These are phyloP conservation scores for Crenuchus spilurus DNA, from an alignment of 2,797 vertebrate species.

Conservation along the genomic window DNA sequence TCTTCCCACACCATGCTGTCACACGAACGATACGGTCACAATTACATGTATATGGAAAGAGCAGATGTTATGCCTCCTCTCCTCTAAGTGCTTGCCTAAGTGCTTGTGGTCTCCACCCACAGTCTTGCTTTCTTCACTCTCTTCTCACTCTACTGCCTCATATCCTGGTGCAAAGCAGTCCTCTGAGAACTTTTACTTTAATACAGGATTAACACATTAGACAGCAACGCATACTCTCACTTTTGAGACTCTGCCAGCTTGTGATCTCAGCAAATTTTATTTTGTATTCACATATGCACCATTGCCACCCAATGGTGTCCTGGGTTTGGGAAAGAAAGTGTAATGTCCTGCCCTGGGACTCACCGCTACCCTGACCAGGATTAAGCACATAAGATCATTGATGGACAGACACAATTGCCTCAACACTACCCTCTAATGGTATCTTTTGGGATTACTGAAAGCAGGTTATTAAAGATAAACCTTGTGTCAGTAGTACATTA, in stretches of 20 bases:
- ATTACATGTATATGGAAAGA: slow-evolving; percentile 66
- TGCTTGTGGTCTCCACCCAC: slow-evolving; percentile 58
- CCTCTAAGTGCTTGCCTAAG: slow-evolving; percentile 56
- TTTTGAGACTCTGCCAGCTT: slow-evolving; percentile 47
- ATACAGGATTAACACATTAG: slow-evolving; percentile 64
- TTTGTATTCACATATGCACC: neutral
- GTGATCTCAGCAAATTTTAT: slow-evolving; percentile 14
- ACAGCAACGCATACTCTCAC: slow-evolving; percentile 40
- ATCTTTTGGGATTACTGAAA: neutral
- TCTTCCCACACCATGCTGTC: slow-evolving; percentile 54
- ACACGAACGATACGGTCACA: slow-evolving; percentile 61
- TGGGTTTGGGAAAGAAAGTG: no score
- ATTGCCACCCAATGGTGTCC: no score
- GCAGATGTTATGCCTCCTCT: slow-evolving; percentile 62
- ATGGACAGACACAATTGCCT: no score
- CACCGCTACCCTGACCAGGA: no score
- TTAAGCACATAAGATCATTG: no score
- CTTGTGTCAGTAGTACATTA: no score
- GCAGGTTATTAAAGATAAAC: no score
- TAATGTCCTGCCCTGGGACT: no score
- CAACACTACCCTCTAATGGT: slow-evolving; percentile 20
- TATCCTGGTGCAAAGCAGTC: slow-evolving; percentile 56
- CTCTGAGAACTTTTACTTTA: slow-evolving; percentile 56
- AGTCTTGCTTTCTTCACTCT: slow-evolving; percentile 27
- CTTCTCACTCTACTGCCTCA: slow-evolving; percentile 20